These are phyloP conservation scores for Eurosta solidaginis DNA, from an alignment of 1,140 invertebrate species.

Conservation along the genomic window DNA sequence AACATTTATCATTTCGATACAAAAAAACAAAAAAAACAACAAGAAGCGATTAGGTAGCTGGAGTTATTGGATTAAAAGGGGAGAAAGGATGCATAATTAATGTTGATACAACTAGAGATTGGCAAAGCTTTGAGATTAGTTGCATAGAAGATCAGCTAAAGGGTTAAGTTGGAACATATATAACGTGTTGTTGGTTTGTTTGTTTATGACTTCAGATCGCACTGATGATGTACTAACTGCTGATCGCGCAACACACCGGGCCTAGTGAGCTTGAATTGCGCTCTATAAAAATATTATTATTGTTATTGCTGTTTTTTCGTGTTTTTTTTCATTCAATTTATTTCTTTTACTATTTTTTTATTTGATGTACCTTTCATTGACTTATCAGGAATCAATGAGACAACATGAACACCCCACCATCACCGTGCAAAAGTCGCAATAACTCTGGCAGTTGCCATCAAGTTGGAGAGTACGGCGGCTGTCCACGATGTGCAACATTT, in stretches of 20 bases:
- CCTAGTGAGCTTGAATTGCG: slow-evolving; percentile 15
- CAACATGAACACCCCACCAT: not conserved
- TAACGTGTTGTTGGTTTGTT: not conserved
- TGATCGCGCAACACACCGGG: not conserved
- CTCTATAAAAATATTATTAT: not conserved
- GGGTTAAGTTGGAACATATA: not conserved
- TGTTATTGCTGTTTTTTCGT: not conserved
- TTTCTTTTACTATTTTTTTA: not conserved
- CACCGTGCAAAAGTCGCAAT: not conserved
- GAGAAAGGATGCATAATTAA: not conserved
- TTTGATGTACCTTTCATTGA: slow-evolving; percentile 27
- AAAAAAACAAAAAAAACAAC: not conserved
- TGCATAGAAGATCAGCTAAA: no score
- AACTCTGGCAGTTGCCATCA: not conserved
- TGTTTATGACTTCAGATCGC: not conserved
- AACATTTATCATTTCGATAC: not conserved
- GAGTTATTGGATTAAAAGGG: no score
- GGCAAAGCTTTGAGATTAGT: not conserved
- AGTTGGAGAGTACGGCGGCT: not conserved
- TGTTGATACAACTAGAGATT: not conserved
- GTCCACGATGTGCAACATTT: not conserved
- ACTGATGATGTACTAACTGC: not conserved
- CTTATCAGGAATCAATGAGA: slow-evolving; percentile 19
- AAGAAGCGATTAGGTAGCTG: no score
- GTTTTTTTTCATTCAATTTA: not conserved